Evolutionary conservation across 2,888 invertebrate species (phyloP).

Genomic region (Diarsia rubi): DNA sequence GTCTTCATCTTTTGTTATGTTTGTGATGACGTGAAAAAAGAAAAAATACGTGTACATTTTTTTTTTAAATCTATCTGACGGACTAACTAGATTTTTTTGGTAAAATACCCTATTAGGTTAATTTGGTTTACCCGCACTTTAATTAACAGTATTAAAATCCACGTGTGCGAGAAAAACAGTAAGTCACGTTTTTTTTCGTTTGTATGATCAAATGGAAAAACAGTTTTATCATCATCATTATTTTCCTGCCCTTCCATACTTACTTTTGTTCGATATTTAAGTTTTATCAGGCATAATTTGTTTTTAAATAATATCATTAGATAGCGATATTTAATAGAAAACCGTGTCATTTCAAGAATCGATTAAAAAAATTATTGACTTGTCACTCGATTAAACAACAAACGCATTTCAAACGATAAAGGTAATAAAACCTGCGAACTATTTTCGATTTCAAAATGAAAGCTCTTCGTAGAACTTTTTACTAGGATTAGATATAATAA

Average conservation of each 20-base stretch:
- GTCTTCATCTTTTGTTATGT: no score
- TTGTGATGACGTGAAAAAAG: no score
- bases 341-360: slow-evolving; percentile 35
- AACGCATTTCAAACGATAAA: slow-evolving; percentile 36
- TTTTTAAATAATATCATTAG: slow-evolving; percentile 30
- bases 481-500: slow-evolving; percentile 50
- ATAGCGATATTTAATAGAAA: slow-evolving; percentile 15
- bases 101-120: no score
- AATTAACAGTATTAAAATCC: slow-evolving; percentile 21
- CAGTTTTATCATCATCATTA: background rate
- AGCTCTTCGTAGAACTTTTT: slow-evolving; percentile 36
- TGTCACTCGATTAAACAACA: slow-evolving; percentile 47
- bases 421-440: slow-evolving; percentile 47
- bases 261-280: slow-evolving; percentile 10
- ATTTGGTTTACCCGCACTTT: slow-evolving; percentile 5
- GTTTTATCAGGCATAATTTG: slow-evolving; percentile 21
- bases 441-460: slow-evolving; percentile 55
- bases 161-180: slow-evolving; percentile 10
- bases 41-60: no score
- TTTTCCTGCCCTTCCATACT: background rate
- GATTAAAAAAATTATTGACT: slow-evolving; percentile 27
- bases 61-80: no score
- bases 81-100: no score
- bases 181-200: slow-evolving; percentile 12
- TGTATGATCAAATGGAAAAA: background rate